Conservation (phyloP, 2,797 vertebrate species). For the Kryptolebias ocellatus region DNA sequence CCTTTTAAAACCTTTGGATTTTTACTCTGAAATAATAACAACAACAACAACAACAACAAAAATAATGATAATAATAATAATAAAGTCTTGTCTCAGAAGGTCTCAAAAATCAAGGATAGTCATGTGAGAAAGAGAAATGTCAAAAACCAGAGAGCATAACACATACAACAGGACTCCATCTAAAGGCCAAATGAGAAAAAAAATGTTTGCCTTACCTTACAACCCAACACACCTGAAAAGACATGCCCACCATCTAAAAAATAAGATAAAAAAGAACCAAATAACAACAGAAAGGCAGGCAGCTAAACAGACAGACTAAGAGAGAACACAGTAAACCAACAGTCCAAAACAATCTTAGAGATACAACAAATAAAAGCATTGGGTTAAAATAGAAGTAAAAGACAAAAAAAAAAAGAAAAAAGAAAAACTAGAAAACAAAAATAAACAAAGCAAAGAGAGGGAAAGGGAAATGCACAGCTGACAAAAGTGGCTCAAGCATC, state of each 20-base stretch:
- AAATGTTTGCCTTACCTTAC: slow-evolving; percentile 79
- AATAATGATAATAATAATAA: slow-evolving; percentile 44
- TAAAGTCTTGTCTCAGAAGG: slow-evolving; percentile 29
- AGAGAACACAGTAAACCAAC: slow-evolving; percentile 65
- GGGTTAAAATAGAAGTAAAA: slow-evolving; percentile 72
- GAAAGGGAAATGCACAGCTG: slow-evolving; percentile 83
- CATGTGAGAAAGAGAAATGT: slow-evolving; percentile 3
- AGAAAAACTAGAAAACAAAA: too few species aligned
- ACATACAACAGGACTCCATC: slow-evolving; percentile 59
- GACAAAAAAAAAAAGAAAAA: slow-evolving; percentile 17
- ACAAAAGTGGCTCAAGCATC: slow-evolving; percentile 90
- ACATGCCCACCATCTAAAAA: slow-evolving; percentile 80
- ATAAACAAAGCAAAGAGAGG: slow-evolving; percentile 54
- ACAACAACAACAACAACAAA: slow-evolving; percentile 27
- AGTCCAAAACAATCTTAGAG: slow-evolving; percentile 76
- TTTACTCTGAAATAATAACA: slow-evolving; percentile 60
- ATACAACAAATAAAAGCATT: slow-evolving; percentile 75
- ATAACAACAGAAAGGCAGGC: slow-evolving; percentile 25
- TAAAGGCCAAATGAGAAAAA: slow-evolving; percentile 66
- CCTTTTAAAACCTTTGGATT: slow-evolving; percentile 75
- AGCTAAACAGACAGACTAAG: slow-evolving; percentile 13
- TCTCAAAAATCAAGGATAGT: slow-evolving; percentile 47
- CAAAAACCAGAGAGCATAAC: slow-evolving; percentile 21
- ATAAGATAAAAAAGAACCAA: slow-evolving; percentile 59
- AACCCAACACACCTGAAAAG: slow-evolving; percentile 77